These are phyloP conservation scores for Styela clava DNA, from an alignment of 23 tunicate genomes.

Conservation along the genomic window DNA sequence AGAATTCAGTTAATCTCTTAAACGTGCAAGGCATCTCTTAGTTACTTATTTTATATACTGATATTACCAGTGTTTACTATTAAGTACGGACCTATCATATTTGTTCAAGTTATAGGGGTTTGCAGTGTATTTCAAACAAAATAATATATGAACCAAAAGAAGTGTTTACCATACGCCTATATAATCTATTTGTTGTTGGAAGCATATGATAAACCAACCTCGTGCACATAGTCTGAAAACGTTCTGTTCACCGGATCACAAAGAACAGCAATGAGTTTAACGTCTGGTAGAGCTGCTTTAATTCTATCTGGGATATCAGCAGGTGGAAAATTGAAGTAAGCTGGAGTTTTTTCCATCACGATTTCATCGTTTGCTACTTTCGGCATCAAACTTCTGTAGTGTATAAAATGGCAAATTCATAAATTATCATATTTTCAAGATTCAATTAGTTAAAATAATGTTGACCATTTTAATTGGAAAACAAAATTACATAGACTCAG, in stretches of 20 bases:
- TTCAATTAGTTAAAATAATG: background rate
- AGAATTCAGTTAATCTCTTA: too few species aligned
- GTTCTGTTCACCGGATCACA: slow-evolving; percentile 7
- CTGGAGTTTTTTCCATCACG: background rate
- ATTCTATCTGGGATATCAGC: background rate
- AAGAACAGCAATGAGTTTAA: background rate
- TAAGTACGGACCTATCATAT: too few species aligned
- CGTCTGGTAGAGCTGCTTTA: background rate
- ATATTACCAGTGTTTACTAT: too few species aligned
- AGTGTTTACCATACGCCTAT: background rate
- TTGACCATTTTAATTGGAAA: too few species aligned
- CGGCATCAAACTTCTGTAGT: background rate
- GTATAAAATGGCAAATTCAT: background rate
- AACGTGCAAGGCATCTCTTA: too few species aligned
- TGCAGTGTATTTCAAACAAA: too few species aligned
- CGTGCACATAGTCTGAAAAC: background rate
- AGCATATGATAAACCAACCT: background rate
- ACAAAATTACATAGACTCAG: too few species aligned
- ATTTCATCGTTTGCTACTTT: background rate
- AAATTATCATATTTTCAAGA: background rate
- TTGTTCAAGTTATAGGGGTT: too few species aligned
- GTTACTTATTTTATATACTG: too few species aligned
- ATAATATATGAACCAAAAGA: too few species aligned
- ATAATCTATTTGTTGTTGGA: background rate
- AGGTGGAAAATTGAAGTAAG: slow-evolving; percentile 13